Percentiles rank a stretch among this genome's conserved stretches.
Evolutionary conservation across 2,888 invertebrate species (phyloP).

Genomic region (Parnassius orleans): DNA sequence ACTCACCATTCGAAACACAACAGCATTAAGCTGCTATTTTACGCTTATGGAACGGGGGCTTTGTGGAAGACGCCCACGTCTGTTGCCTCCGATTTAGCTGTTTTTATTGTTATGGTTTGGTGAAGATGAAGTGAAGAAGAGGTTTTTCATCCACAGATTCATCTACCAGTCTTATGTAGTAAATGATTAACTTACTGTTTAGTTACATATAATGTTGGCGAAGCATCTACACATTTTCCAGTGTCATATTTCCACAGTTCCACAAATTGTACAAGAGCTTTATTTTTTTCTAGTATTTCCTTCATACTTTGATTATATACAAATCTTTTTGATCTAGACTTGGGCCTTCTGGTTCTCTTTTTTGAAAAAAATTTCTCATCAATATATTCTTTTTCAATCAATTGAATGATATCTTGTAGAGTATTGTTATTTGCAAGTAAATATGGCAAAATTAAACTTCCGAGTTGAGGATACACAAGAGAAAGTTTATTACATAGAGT

Average conservation of each 20-base stretch:
- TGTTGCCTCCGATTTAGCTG: too few species aligned
- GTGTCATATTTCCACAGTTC: conserved; percentile 83
- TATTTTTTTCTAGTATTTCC: conserved; percentile 29
- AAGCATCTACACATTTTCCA: conserved; percentile 91
- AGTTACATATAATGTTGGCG: conserved; percentile 80
- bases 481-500: conserved; percentile 82
- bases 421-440: conserved; percentile 72
- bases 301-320: conserved; percentile 31
- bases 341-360: conserved; percentile 45
- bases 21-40: too few species aligned
- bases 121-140: too few species aligned
- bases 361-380: conserved; percentile 40
- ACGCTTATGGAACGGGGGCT: too few species aligned
- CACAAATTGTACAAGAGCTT: conserved; percentile 45
- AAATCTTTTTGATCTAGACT: conserved; percentile 31
- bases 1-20: too few species aligned
- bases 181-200: conserved; percentile 60
- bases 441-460: conserved; percentile 76
- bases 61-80: too few species aligned
- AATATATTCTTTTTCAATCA: conserved; percentile 50
- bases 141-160: too few species aligned
- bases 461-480: conserved; percentile 55
- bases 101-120: too few species aligned
- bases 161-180: too few species aligned
- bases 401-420: conserved; percentile 57